These are phyloP conservation scores for Chaetodon auriga DNA, from an alignment of 2,113 vertebrate genomes.

Conservation along the genomic window DNA sequence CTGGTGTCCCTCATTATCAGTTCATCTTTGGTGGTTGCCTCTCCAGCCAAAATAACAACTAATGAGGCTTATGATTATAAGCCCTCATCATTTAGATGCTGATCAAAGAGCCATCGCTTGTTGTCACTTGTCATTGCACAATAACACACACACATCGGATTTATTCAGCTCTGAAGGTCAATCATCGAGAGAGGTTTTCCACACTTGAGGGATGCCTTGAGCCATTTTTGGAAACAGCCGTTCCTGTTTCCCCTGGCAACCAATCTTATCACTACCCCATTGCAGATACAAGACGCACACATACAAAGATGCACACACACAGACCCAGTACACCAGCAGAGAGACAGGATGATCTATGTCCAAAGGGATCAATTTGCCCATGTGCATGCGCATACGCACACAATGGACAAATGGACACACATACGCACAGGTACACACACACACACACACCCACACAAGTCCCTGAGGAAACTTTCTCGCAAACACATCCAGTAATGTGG, in stretches of 20 bases:
- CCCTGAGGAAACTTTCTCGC: not conserved
- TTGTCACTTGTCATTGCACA: conserved; percentile 12
- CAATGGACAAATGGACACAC: not conserved
- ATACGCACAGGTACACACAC: not conserved
- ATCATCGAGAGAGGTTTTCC: conserved; percentile 64
- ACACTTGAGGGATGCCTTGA: conserved; percentile 70
- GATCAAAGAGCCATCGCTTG: conserved; percentile 2
- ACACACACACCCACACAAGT: not conserved
- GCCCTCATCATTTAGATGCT: conserved; percentile 6
- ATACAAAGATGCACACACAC: not conserved
- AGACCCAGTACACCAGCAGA: conserved; percentile 29
- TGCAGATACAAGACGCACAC: conserved; percentile 22
- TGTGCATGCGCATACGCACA: not conserved
- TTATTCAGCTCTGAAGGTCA: conserved; percentile 56
- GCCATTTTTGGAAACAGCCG: conserved; percentile 72
- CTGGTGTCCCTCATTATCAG: conserved; percentile 9
- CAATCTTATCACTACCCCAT: conserved; percentile 61
- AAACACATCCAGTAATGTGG: conserved; percentile 21
- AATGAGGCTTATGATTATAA: conserved; percentile 2
- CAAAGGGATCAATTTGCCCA: conserved; percentile 53
- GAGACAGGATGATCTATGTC: conserved; percentile 54
- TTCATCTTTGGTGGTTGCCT: not conserved
- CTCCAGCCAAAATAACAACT: not conserved
- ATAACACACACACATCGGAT: conserved; percentile 31
- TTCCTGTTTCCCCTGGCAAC: conserved; percentile 77